These are phyloP conservation scores for Acanthisitta chloris DNA, from an alignment of 2,113 vertebrate genomes.

Conservation along the genomic window DNA sequence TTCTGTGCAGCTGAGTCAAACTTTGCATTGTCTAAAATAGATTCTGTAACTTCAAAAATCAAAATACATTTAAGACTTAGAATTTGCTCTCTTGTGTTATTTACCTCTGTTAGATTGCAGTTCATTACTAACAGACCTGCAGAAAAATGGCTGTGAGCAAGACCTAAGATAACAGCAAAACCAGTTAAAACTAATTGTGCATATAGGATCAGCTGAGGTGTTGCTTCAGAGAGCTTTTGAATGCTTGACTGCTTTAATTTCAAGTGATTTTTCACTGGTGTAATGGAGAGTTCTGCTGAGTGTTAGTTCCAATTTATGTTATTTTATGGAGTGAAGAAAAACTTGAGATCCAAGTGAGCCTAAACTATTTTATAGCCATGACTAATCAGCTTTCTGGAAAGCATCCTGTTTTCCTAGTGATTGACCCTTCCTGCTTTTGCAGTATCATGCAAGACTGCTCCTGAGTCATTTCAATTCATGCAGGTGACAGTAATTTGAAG, in stretches of 20 bases:
- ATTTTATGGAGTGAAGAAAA: constrained; percentile 29
- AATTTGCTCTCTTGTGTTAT: not conserved
- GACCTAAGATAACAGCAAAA: not conserved
- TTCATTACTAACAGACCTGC: not conserved
- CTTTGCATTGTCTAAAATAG: not conserved
- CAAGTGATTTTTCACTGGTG: not conserved
- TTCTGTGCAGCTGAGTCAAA: not conserved
- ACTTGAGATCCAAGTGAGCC: constrained; percentile 11
- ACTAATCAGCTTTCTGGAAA: constrained; percentile 51
- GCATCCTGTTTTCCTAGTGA: constrained; percentile 52
- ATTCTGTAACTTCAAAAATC: not conserved
- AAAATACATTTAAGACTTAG: not conserved
- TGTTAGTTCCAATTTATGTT: constrained; percentile 24
- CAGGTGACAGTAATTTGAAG: constrained; percentile 63
- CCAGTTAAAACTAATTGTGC: not conserved
- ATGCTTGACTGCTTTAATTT: not conserved
- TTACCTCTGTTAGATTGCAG: not conserved
- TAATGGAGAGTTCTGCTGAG: not conserved
- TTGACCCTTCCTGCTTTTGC: constrained; percentile 39
- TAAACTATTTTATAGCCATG: constrained; percentile 52
- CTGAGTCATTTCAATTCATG: constrained; percentile 59
- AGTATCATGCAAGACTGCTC: constrained; percentile 54
- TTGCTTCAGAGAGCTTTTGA: constrained; percentile 11
- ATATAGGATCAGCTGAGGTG: not conserved
- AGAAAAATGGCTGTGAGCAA: not conserved